Evolutionary conservation across 2,113 vertebrate genomes (phyloP), one percentile per base, ranked within the genome.

Genomic region (Gopherus flavomarginatus): DNA sequence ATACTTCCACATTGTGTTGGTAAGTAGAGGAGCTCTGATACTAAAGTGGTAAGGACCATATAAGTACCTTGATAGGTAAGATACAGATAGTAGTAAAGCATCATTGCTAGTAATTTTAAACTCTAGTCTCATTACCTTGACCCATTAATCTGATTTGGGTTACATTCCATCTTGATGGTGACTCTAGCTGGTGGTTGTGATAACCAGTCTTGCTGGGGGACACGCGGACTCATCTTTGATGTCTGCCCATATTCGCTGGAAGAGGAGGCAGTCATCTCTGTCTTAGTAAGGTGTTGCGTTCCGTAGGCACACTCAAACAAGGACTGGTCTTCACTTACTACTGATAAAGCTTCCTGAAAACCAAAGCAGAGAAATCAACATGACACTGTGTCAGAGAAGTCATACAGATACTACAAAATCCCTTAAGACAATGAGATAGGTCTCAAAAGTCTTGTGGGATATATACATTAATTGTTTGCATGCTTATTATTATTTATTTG

Each of bases 151-250:
- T 99, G 99, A 89, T 97, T 98, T 21, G 98, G 98, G 95, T 98
- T 98, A 81, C 98, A 99, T 93, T 99, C 99, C 99, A 99, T 99
- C 97, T 99, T 99, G 97, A 99, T 98, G 96, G 98, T 99, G 96
- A 99, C 98, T 90, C 99, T 98, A 69, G 98, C 94, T 0, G 98
- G 98, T 50, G 99, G 98, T 57, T 98, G 98, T 3, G 98, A 98
- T 94, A 99, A 97, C 99, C 99, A 99, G 95, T 99, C 99, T 96
- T 99, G 99, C 95, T 98, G 99, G 38, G 99, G 98, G 56, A 99
- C 98, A 4, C 99, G 98, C 0, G 99, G 99, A 96, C 99, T 99
- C 98, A 99, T 99, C 98, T 99, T 99, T 93, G 98, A 98, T 0
- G 98, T 98, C 97, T 99, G 99, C 54, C 98, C 98, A 98, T 99